Percentiles rank a stretch among this genome's conserved stretches.
These are phyloP conservation scores for Cataglyphis cursor DNA, from an alignment of 2,888 invertebrate species.

Conservation along the genomic window DNA sequence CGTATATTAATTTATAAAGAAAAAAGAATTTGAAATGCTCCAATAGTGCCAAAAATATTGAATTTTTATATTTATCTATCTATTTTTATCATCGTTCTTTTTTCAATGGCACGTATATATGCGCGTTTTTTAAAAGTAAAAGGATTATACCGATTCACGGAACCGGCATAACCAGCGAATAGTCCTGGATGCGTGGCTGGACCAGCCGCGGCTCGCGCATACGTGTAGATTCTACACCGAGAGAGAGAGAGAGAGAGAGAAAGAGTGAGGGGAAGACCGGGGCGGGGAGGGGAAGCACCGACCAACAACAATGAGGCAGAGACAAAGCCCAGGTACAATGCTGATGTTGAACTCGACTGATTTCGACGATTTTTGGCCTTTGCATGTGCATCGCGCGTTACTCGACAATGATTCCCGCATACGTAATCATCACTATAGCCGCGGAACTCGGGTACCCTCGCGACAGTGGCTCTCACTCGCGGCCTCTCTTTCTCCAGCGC, in stretches of 20 bases:
- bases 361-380: conserved; percentile 86
- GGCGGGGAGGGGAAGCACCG: conserved; percentile 73
- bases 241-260: conserved; percentile 23
- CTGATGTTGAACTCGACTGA: conserved; percentile 87
- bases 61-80: not conserved
- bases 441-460: conserved; percentile 76
- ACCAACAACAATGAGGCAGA: conserved; percentile 85
- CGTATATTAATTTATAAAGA: not conserved
- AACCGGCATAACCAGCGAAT: conserved; percentile 34
- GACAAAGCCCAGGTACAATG: conserved; percentile 86
- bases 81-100: not conserved
- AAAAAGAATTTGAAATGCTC: not conserved
- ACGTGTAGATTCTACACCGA: conserved; percentile 76
- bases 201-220: conserved; percentile 49
- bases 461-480: conserved; percentile 77
- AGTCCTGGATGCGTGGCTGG: conserved; percentile 57
- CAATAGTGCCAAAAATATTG: not conserved
- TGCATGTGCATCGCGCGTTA: conserved; percentile 83
- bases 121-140: conserved; percentile 3
- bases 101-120: not conserved
- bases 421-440: conserved; percentile 84
- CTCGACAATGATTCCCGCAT: conserved; percentile 86
- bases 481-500: conserved; percentile 70
- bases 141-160: conserved; percentile 23
- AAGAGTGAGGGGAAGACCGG: not conserved